A percentile compares a stretch with the other conserved stretches of the same genome.
phyloP scores from a whole-genome alignment of 2,113 vertebrate genomes.

The Pseudois nayaur region DNA sequence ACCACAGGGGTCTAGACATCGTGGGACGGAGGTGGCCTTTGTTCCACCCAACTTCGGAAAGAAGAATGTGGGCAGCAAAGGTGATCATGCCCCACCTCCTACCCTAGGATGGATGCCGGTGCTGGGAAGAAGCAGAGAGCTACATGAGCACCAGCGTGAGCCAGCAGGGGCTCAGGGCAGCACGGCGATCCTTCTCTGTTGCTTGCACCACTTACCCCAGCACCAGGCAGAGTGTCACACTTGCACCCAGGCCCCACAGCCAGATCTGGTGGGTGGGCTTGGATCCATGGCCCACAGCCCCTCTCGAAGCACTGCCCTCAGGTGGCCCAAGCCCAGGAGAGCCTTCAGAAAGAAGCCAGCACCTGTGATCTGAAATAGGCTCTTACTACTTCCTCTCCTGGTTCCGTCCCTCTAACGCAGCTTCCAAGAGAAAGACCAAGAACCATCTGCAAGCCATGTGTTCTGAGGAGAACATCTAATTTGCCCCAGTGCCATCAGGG shows the following conservation, averaged over 20 bases:
- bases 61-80: not conserved
- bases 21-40: not conserved
- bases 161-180: not conserved
- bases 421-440: not conserved
- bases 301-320: not conserved
- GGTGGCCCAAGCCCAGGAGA: not conserved
- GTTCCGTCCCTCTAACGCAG: not conserved
- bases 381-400: not conserved
- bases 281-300: not conserved
- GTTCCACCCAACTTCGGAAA: not conserved
- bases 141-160: not conserved
- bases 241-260: not conserved
- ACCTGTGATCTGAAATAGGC: not conserved
- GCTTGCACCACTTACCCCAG: not conserved
- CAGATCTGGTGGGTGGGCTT: not conserved
- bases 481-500: not conserved
- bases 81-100: not conserved
- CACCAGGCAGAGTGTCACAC: not conserved
- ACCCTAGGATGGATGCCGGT: rapidly evolving
- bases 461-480: not conserved
- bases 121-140: not conserved
- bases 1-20: not conserved
- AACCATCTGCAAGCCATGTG: not conserved
- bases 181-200: not conserved
- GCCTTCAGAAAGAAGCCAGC: not conserved